Percentiles rank a stretch among this genome's conserved stretches.
Conservation (phyloP, 2,888 invertebrate genomes). For the Gryllus longicercus region DNA sequence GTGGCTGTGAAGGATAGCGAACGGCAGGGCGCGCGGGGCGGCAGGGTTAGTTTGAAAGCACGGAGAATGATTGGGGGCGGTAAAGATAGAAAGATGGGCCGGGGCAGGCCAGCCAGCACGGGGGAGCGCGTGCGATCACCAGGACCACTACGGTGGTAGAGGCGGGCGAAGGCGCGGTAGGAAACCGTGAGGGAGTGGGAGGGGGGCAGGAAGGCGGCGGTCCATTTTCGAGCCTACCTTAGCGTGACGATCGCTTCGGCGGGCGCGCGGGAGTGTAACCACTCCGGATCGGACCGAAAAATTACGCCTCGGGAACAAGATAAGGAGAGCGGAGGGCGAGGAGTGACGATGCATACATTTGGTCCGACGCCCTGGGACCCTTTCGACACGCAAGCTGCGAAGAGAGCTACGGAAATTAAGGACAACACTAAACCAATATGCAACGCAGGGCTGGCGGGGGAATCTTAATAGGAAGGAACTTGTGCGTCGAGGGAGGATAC, state of each 20-base stretch:
- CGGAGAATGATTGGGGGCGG: too few relatives aligned
- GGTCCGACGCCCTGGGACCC: not conserved
- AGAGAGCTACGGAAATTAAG: too few relatives aligned
- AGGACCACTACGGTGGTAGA: too few relatives aligned
- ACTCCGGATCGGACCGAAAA: not conserved
- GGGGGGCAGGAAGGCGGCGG: not conserved
- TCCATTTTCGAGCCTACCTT: not conserved
- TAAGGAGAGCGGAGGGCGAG: not conserved
- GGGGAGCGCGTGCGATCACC: too few relatives aligned
- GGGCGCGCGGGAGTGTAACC: not conserved
- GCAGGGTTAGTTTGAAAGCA: too few relatives aligned
- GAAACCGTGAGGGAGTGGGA: not conserved
- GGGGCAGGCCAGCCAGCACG: too few relatives aligned
- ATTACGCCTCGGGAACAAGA: not conserved
- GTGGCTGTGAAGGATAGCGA: too few relatives aligned
- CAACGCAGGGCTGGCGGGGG: not conserved
- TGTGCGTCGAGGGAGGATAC: not conserved
- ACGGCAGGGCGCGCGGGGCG: too few relatives aligned
- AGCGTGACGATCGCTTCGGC: slow-evolving; percentile 4
- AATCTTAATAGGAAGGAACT: not conserved
- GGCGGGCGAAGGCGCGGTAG: too few relatives aligned
- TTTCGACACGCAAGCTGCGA: not conserved
- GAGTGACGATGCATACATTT: slow-evolving; percentile 2
- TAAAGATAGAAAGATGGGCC: too few relatives aligned
- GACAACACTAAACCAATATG: not conserved